phyloP scores from a whole-genome alignment of 2,797 vertebrate species.

The Argyrosomus regius region DNA sequence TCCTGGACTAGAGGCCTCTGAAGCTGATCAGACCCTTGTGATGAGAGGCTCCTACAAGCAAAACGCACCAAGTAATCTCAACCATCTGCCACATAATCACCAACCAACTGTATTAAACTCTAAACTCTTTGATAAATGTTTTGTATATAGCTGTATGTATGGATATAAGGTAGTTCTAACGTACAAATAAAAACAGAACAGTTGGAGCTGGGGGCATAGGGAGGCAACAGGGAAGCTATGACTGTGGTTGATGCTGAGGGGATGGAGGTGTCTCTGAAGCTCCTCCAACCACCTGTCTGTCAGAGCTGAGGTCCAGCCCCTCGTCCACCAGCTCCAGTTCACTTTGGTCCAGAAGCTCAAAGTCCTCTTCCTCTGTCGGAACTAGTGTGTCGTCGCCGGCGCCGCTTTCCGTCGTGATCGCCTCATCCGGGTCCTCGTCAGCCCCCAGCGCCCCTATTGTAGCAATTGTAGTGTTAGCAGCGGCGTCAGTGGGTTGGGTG shows the following conservation, averaged over 20 bases:
- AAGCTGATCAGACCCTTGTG: conserved; percentile 33
- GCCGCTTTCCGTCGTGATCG: conserved; percentile 41
- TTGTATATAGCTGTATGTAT: conserved; percentile 58
- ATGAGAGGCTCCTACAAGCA: conserved; percentile 29
- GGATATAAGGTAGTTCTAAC: conserved; percentile 71
- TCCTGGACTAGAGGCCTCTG: conserved; percentile 28
- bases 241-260: conserved; percentile 75
- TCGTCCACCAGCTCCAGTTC: conserved; percentile 95
- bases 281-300: conserved; percentile 69
- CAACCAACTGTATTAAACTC: conserved; percentile 48
- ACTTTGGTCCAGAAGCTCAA: conserved; percentile 98
- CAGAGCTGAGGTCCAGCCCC: conserved; percentile 86
- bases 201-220: conserved; percentile 17
- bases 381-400: conserved; percentile 73
- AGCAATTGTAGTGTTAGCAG: conserved; percentile 36
- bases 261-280: conserved; percentile 65
- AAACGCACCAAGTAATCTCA: conserved; percentile 54
- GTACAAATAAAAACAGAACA: conserved; percentile 78
- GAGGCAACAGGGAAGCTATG: conserved; percentile 76
- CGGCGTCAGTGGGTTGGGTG: conserved; percentile 37
- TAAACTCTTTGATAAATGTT: conserved; percentile 68
- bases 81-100: conserved; percentile 34
- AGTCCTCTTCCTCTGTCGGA: conserved; percentile 92
- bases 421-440: conserved; percentile 62
- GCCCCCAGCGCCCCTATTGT: conserved; percentile 35